These are phyloP conservation scores for Barypeithes pellucidus DNA, from an alignment of 2,888 invertebrate species.

Conservation along the genomic window DNA sequence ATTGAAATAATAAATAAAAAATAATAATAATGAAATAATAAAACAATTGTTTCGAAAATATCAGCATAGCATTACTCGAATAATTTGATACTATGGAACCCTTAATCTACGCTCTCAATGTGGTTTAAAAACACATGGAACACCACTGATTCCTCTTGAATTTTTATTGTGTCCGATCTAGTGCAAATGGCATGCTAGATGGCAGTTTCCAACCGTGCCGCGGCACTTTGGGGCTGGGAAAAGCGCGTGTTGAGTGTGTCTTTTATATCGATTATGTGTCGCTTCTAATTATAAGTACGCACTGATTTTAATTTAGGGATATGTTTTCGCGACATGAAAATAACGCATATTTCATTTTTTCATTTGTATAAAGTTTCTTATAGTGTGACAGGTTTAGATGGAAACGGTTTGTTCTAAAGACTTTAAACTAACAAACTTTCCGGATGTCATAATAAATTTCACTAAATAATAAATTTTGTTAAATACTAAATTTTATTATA, in stretches of 20 bases:
- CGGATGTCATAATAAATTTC: not conserved
- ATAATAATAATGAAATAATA: too few species aligned
- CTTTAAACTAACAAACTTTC: conserved; percentile 2
- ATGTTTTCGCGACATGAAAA: conserved; percentile 49
- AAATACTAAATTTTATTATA: too few species aligned
- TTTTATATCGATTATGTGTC: conserved; percentile 66
- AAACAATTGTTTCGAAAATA: too few species aligned
- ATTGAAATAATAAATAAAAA: too few species aligned
- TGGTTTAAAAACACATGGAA: not conserved
- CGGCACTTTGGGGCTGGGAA: conserved; percentile 60
- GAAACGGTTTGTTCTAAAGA: conserved; percentile 1
- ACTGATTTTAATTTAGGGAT: conserved; percentile 63
- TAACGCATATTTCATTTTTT: conserved; percentile 38
- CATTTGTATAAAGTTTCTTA: conserved; percentile 1
- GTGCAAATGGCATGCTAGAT: conserved; percentile 66
- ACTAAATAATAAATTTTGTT: not conserved
- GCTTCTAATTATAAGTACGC: conserved; percentile 65
- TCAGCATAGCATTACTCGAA: too few species aligned
- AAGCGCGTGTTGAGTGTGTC: conserved; percentile 66
- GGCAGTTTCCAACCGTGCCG: conserved; percentile 63
- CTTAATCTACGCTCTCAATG: too few species aligned
- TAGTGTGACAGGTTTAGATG: conserved; percentile 3
- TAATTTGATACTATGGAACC: too few species aligned
- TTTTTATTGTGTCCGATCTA: conserved; percentile 49
- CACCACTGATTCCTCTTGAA: conserved; percentile 41